Conservation (phyloP, 2,797 vertebrate genomes). For the Acanthurus lineatus region DNA sequence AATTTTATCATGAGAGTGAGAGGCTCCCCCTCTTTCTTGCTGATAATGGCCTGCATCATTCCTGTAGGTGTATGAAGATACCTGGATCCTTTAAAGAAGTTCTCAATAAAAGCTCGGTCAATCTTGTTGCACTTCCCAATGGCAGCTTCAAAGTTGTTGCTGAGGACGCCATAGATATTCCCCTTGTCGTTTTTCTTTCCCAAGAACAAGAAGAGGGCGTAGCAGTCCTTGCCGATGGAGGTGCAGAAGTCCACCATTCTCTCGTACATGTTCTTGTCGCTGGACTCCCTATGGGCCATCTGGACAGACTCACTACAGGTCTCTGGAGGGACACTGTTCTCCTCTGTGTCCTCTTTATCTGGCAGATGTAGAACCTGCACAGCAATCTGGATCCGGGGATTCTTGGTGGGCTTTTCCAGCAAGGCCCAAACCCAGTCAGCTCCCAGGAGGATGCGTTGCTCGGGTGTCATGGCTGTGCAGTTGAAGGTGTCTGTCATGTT, state of each 20-base stretch:
- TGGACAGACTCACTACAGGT: constrained; percentile 67
- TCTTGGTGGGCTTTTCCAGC: constrained; percentile 78
- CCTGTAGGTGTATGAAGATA: constrained; percentile 76
- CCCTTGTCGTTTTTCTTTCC: constrained; percentile 74
- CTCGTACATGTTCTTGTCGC: constrained; percentile 69
- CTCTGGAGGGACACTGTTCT: constrained; percentile 8
- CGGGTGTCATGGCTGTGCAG: constrained; percentile 83
- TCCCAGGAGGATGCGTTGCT: constrained; percentile 84
- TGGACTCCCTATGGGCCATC: constrained; percentile 73
- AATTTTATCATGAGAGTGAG: constrained; percentile 86
- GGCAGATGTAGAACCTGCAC: constrained; percentile 80
- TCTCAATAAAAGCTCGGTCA: constrained; percentile 77
- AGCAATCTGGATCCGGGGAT: constrained; percentile 81
- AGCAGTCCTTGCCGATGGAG: constrained; percentile 84
- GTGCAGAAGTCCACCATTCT: constrained; percentile 84
- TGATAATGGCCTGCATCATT: constrained; percentile 81
- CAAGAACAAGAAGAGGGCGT: constrained; percentile 85
- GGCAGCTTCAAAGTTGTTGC: constrained; percentile 83
- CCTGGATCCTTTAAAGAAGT: constrained; percentile 83
- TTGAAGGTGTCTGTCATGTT: constrained; percentile 76
- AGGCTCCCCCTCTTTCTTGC: constrained; percentile 64
- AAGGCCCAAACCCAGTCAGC: constrained; percentile 86
- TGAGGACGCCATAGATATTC: constrained; percentile 84
- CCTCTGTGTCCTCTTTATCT: constrained; percentile 30
- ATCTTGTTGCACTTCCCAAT: constrained; percentile 76